Evolutionary conservation across 2,888 invertebrate species (phyloP).

Genomic region (Urechis unicinctus): DNA sequence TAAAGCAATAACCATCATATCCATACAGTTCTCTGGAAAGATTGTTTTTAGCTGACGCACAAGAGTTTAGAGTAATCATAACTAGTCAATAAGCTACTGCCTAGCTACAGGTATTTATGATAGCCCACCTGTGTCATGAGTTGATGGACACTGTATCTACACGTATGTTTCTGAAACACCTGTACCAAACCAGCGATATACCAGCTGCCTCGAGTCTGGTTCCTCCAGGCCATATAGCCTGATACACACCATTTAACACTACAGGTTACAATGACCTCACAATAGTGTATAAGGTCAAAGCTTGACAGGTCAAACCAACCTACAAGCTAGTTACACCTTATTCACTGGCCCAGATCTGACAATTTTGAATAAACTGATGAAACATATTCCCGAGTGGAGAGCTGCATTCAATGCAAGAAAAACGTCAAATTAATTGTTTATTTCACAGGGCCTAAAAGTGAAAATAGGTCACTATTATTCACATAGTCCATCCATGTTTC

Average conservation of each 20-base stretch:
- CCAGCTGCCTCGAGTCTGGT: neutral
- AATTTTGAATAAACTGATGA: too few relatives aligned
- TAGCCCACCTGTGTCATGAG: neutral
- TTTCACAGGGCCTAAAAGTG: neutral
- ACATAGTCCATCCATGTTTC: too few relatives aligned
- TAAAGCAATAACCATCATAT: too few relatives aligned
- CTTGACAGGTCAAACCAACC: too few relatives aligned
- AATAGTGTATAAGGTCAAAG: too few relatives aligned
- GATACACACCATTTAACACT: too few relatives aligned
- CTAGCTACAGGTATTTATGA: neutral
- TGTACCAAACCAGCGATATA: neutral
- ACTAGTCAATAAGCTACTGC: neutral
- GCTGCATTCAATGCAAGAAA: too few relatives aligned
- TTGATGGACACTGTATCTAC: neutral
- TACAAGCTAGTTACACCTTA: too few relatives aligned
- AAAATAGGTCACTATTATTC: neutral
- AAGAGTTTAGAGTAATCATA: neutral
- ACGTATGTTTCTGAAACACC: neutral
- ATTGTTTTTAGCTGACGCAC: neutral
- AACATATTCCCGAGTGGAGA: too few relatives aligned
- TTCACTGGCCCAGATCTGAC: too few relatives aligned
- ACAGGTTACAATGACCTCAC: too few relatives aligned
- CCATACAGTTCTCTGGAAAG: too few relatives aligned
- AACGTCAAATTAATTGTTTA: neutral
- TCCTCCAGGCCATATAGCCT: neutral